Base-by-base conservation (phyloP, 2,888 invertebrate species). In the Netelia virgata region DNA sequence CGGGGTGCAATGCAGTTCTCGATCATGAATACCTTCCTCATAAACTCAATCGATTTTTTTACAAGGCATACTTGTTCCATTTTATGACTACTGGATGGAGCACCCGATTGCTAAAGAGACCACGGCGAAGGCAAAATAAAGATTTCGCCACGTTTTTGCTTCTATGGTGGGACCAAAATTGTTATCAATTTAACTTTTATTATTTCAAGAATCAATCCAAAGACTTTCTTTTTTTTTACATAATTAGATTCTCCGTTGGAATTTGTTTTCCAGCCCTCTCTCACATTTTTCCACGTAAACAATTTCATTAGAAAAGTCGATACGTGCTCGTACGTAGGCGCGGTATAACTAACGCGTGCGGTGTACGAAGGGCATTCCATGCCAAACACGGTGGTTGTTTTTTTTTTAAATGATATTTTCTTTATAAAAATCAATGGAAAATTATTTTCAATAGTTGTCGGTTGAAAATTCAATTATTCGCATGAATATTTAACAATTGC, bases 21-120 rank as follows among this genome's bases (percentile, higher is more conserved):
- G 3, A 47, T 20, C 23, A 47, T 20, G 14, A 18, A 3, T 11
- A 50, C 50, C 20, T 68, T 20, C 23, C 50, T 20, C 50, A 8
- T 68, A 50, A 68, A 68, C 50, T 20, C 23, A 50, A 68, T 68
- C 68, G 68, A 68, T 68, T 68, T 18, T 36, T 36, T 47, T 11
- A 23, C 23, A 50, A 47, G 14, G 20, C 20, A 20, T 68, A 47
- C 11, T 47, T 14, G 47, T 47, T 14, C 47, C 47, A 47, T 11
- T 47, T 47, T 47, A 10, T 14, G 3, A 14, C 47, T 47, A 47
- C 47, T 11, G 14, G 47, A 47, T 14, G 11, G 11, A 36, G 36
- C 6, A 36, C 14, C 14, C 14, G 14, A 47, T 57, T 57, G 14
- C 28, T 43, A 8, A 53, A n/a, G 36, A 36, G 36, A 36, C 36